A percentile compares a stretch with the other conserved stretches of the same genome.
Evolutionary conservation across 2,797 vertebrate genomes (phyloP).

Genomic region (Sus cebifrons): DNA sequence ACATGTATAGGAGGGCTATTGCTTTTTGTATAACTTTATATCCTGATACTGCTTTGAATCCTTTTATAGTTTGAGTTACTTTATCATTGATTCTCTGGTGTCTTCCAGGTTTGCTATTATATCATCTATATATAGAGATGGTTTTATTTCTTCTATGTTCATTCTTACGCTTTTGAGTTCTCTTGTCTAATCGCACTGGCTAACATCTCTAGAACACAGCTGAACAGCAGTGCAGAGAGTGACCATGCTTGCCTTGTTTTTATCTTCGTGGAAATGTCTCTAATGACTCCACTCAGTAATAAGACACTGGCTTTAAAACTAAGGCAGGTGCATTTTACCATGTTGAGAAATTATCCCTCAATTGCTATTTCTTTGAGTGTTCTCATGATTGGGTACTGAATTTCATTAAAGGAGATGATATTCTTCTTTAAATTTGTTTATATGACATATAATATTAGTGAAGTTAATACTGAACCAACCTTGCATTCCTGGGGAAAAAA

Average conservation of each 20-base stretch:
- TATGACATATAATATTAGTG: background rate
- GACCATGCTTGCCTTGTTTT: background rate
- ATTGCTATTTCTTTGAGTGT: background rate
- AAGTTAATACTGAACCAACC: background rate
- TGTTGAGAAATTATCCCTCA: background rate
- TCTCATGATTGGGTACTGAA: background rate
- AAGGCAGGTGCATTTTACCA: background rate
- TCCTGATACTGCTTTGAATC: background rate
- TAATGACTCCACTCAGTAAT: background rate
- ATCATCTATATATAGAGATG: background rate
- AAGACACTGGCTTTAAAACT: background rate
- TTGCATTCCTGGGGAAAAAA: background rate
- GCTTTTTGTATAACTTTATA: background rate
- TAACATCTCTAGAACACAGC: background rate
- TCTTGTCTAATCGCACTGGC: background rate
- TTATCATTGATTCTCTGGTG: background rate
- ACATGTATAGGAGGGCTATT: background rate
- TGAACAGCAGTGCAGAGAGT: background rate
- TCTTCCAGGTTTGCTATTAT: background rate
- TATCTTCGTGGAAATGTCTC: background rate
- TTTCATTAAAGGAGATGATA: background rate
- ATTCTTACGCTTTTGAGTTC: background rate
- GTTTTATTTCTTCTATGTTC: background rate
- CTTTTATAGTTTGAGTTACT: background rate
- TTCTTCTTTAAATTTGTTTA: background rate